A percentile compares a stretch with the other conserved stretches of the same genome.
Evolutionary conservation across 2,113 vertebrate species (phyloP).

Genomic region (Atractosteus spatula): DNA sequence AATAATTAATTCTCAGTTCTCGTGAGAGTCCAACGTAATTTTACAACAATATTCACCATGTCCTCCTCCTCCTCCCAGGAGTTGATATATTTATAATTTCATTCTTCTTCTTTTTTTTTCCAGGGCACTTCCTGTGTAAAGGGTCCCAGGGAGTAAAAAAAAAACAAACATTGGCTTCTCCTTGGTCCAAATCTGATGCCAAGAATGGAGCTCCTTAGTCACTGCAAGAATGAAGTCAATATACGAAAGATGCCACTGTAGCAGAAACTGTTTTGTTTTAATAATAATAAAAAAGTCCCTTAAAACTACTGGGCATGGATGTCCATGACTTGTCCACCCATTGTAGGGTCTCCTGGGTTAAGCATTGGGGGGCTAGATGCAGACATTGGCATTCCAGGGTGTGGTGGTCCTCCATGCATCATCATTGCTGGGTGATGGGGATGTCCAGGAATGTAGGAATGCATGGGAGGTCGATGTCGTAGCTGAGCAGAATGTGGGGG

Average conservation of each 20-base stretch:
- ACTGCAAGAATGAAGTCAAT: constrained; percentile 73
- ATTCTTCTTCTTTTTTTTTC: constrained; percentile 69
- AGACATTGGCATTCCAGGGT: constrained; percentile 85
- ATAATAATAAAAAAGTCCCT: constrained; percentile 59
- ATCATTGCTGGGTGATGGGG: constrained; percentile 80
- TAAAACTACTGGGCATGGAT: constrained; percentile 84
- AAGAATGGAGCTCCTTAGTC: constrained; percentile 79
- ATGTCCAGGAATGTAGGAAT: constrained; percentile 86
- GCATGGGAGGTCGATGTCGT: constrained; percentile 81
- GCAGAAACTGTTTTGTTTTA: constrained; percentile 59
- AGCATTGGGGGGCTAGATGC: constrained; percentile 79
- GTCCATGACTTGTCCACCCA: constrained; percentile 84
- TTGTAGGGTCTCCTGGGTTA: constrained; percentile 74
- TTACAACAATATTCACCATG: constrained; percentile 87
- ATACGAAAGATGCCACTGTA: constrained; percentile 71
- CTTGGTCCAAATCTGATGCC: constrained; percentile 81
- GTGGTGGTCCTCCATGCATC: constrained; percentile 84
- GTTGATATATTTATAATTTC: constrained; percentile 75
- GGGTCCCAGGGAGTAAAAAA: constrained; percentile 76
- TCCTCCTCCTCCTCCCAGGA: constrained; percentile 73
- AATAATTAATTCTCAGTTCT: constrained; percentile 98
- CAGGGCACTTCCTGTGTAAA: constrained; percentile 80
- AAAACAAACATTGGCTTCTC: constrained; percentile 71
- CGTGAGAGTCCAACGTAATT: constrained; percentile 93
- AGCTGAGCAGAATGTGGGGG: constrained; percentile 78